These are phyloP conservation scores for Amblyjoppa proteus DNA, from an alignment of 2,888 invertebrate species.

Conservation along the genomic window DNA sequence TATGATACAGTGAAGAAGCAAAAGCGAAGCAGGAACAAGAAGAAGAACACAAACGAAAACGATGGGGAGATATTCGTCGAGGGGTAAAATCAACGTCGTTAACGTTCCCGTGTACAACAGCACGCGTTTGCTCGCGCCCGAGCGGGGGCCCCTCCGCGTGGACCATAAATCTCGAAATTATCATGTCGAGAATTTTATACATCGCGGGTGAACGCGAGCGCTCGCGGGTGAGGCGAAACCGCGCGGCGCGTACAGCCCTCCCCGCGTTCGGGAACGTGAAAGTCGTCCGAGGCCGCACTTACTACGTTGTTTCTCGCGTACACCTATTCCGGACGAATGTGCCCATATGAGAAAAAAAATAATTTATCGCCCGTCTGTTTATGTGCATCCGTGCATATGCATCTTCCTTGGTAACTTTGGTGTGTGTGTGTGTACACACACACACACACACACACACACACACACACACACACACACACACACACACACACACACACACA, in stretches of 20 bases:
- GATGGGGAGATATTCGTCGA: slow-evolving; percentile 53
- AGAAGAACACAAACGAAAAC: not conserved
- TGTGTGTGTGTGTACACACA: not conserved
- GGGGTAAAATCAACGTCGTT: slow-evolving; percentile 69
- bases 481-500: too few species aligned
- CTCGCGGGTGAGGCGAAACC: slow-evolving; percentile 63
- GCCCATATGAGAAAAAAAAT: slow-evolving; percentile 56
- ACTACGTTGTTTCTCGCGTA: slow-evolving; percentile 36
- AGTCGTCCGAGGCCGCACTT: slow-evolving; percentile 69
- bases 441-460: too few species aligned
- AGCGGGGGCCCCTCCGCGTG: slow-evolving; percentile 65
- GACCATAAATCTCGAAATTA: slow-evolving; percentile 77
- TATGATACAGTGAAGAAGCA: slow-evolving; percentile 1
- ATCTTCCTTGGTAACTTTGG: slow-evolving; percentile 21
- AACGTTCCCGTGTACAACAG: slow-evolving; percentile 46
- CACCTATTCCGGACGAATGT: slow-evolving; percentile 22
- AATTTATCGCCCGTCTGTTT: slow-evolving; percentile 52
- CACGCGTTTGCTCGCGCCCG: slow-evolving; percentile 18
- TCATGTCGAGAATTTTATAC: slow-evolving; percentile 76
- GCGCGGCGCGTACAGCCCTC: slow-evolving; percentile 46
- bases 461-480: too few species aligned
- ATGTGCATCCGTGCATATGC: slow-evolving; percentile 6
- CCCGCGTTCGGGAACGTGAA: slow-evolving; percentile 68
- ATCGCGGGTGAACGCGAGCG: slow-evolving; percentile 70
- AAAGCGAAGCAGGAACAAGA: slow-evolving; percentile 15